Evolutionary conservation across 2,888 invertebrate species (phyloP).

Genomic region (Silvanus unidentatus): DNA sequence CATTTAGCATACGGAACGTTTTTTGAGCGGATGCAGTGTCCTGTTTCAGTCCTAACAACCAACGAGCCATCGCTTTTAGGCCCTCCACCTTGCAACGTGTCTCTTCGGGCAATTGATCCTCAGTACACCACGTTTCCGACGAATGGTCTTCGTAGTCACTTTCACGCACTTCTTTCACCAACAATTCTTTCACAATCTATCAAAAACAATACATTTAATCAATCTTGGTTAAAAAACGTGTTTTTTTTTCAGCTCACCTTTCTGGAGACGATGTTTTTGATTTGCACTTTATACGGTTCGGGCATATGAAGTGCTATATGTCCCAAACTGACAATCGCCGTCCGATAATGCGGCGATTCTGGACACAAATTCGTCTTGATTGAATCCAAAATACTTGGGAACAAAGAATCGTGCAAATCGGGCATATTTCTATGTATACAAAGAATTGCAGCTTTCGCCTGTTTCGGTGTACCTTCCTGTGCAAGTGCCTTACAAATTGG

Average conservation of each 20-base stretch:
- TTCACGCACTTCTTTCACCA: constrained; percentile 70
- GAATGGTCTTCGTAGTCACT: constrained; percentile 41
- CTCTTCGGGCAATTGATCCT: constrained; percentile 83
- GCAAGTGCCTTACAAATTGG: constrained; percentile 85
- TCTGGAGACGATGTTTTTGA: constrained; percentile 91
- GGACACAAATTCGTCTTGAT: constrained; percentile 70
- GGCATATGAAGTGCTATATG: constrained; percentile 92
- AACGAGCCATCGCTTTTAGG: constrained; percentile 92
- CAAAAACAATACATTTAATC: too few relatives aligned
- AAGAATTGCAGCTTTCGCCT: constrained; percentile 93
- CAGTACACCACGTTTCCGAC: constrained; percentile 65
- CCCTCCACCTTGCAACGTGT: constrained; percentile 91
- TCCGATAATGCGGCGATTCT: constrained; percentile 76
- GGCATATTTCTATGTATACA: constrained; percentile 83
- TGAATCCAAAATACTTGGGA: constrained; percentile 76
- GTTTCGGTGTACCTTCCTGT: constrained; percentile 85
- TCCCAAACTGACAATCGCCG: constrained; percentile 89
- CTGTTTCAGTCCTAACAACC: constrained; percentile 86
- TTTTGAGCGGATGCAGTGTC: constrained; percentile 85
- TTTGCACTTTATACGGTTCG: constrained; percentile 79
- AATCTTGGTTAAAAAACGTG: too few relatives aligned
- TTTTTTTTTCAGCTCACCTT: too few relatives aligned
- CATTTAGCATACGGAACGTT: constrained; percentile 90
- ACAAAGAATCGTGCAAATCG: constrained; percentile 66
- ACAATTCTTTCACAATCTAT: constrained; percentile 91